Conservation (phyloP, 2,888 invertebrate species). For the Netelia fuscicornis region DNA sequence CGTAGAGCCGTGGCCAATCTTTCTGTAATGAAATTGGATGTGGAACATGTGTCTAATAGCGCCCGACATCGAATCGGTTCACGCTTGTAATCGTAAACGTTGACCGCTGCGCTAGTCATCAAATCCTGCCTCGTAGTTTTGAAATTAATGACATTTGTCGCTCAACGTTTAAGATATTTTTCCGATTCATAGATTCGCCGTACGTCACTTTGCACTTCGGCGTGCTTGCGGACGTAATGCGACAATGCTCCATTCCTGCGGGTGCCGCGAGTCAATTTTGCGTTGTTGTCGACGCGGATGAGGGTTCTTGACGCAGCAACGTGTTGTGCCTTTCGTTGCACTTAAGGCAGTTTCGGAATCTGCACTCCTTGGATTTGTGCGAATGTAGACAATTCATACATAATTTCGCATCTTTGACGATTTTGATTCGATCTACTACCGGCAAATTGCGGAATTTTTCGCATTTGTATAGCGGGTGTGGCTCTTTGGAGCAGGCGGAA, state of each 20-base stretch:
- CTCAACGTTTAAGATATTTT: background rate
- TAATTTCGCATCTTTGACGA: constrained; percentile 26
- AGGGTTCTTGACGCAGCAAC: constrained; percentile 11
- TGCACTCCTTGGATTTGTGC: background rate
- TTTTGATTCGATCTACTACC: constrained; percentile 20
- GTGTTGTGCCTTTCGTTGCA: constrained; percentile 24
- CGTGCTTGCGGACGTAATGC: background rate
- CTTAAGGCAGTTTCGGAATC: background rate
- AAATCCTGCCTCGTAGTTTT: constrained; percentile 28
- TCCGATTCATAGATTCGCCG: background rate
- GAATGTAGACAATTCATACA: constrained; percentile 50
- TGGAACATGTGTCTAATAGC: constrained; percentile 64
- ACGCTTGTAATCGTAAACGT: constrained; percentile 15
- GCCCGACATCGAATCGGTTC: constrained; percentile 45
- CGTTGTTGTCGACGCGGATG: background rate
- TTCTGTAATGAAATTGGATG: constrained; percentile 67
- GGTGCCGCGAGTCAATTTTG: constrained; percentile 4
- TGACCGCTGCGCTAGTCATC: constrained; percentile 56
- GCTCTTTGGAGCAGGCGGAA: constrained; percentile 17
- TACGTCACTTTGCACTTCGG: background rate
- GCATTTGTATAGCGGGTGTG: constrained; percentile 51
- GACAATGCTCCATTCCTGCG: background rate
- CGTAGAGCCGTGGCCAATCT: constrained; percentile 48
- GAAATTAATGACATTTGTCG: constrained; percentile 14
- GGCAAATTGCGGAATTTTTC: constrained; percentile 43